phyloP scores from a whole-genome alignment of 2,797 vertebrate genomes.

The Notolabrus celidotus region DNA sequence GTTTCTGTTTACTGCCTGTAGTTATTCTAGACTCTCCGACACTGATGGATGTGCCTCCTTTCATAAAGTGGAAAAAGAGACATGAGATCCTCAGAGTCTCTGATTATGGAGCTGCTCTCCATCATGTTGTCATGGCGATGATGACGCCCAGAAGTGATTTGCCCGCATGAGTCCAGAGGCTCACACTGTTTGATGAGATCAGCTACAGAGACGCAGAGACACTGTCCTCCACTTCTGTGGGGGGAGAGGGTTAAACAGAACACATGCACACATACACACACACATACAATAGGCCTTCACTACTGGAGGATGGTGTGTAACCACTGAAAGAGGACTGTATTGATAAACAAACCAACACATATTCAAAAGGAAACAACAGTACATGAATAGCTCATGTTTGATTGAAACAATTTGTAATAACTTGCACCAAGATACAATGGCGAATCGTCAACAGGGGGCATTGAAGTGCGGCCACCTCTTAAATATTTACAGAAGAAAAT shows the following conservation, averaged over 20 bases:
- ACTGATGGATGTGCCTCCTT: conserved; percentile 20
- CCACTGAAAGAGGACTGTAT: neutral
- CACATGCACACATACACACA: conserved; percentile 5
- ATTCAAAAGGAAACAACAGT: too few relatives aligned
- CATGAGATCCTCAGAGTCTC: conserved; percentile 5
- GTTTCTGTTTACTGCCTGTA: neutral
- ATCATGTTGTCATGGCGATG: conserved; percentile 55
- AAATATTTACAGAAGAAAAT: too few relatives aligned
- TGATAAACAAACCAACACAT: too few relatives aligned
- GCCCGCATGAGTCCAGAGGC: conserved; percentile 16
- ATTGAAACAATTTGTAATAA: neutral
- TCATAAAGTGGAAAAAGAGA: conserved; percentile 17
- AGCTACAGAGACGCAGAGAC: conserved; percentile 11
- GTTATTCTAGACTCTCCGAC: conserved; percentile 20
- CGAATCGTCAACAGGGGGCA: too few relatives aligned
- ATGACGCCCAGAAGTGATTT: conserved; percentile 39
- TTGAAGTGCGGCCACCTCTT: too few relatives aligned
- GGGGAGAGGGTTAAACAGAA: too few relatives aligned
- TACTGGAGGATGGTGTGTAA: neutral
- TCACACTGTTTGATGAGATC: conserved; percentile 52
- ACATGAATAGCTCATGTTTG: neutral
- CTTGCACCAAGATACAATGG: too few relatives aligned
- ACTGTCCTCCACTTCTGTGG: conserved; percentile 11
- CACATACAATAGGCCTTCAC: neutral
- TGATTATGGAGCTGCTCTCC: conserved; percentile 10